Conservation (phyloP, 1,140 invertebrate species). For the Metaphire vulgaris region DNA sequence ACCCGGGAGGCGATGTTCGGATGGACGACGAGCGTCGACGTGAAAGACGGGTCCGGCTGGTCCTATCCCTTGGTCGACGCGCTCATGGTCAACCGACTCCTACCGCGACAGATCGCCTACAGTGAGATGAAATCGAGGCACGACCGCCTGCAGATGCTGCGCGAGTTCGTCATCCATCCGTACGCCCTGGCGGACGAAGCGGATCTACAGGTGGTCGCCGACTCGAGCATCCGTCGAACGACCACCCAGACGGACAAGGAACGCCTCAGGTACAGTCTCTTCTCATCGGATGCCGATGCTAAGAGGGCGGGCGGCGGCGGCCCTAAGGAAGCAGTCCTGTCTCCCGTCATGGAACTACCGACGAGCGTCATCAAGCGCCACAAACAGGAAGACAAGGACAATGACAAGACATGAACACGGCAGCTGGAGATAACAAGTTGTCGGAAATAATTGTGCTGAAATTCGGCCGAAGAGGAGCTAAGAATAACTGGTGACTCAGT, state of each 20-base stretch:
- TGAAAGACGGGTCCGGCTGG: not conserved
- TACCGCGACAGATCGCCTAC: not conserved
- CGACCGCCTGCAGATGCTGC: not conserved
- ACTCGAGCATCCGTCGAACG: not conserved
- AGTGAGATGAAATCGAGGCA: not conserved
- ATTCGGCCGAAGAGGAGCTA: too few relatives aligned
- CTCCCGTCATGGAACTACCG: too few relatives aligned
- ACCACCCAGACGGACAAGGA: not conserved
- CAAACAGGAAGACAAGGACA: too few relatives aligned
- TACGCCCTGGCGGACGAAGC: not conserved
- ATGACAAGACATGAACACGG: too few relatives aligned
- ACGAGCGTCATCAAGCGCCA: too few relatives aligned
- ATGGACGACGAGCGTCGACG: not conserved
- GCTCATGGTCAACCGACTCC: not conserved
- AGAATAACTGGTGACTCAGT: too few relatives aligned
- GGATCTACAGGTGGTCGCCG: not conserved
- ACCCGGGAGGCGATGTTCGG: not conserved
- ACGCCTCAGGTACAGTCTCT: not conserved
- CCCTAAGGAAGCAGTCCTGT: too few relatives aligned
- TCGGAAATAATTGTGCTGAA: too few relatives aligned
- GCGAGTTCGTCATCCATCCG: not conserved
- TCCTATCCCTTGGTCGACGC: not conserved
- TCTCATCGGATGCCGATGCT: not conserved
- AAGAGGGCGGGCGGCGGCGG: too few relatives aligned
- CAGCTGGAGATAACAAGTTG: too few relatives aligned